phyloP scores from a whole-genome alignment of 2,113 vertebrate genomes.

The Notiomystis cincta region DNA sequence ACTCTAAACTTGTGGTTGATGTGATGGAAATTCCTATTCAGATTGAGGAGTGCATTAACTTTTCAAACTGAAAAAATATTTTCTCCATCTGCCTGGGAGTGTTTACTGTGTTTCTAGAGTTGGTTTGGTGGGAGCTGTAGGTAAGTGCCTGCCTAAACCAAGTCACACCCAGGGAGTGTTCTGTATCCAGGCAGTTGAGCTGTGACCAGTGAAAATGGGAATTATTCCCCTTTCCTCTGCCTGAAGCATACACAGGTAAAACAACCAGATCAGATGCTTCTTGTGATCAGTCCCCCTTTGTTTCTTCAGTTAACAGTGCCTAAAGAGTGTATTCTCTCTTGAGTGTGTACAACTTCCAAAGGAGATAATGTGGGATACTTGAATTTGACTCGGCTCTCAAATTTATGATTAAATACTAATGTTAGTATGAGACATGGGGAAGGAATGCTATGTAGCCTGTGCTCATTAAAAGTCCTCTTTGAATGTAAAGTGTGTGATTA shows the following conservation, averaged over 20 bases:
- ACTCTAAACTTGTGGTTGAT: background rate
- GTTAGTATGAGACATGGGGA: background rate
- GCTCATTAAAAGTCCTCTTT: background rate
- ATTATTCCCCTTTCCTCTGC: background rate
- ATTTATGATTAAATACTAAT: background rate
- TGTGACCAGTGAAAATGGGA: background rate
- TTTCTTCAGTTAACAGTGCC: background rate
- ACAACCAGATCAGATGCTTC: background rate
- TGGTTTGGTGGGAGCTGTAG: background rate
- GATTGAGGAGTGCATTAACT: background rate
- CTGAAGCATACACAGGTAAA: background rate
- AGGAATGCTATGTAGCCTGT: background rate
- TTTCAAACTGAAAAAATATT: background rate
- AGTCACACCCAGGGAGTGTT: background rate
- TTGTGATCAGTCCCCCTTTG: background rate
- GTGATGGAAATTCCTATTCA: background rate
- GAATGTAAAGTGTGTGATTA: background rate
- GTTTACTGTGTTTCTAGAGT: background rate
- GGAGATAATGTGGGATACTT: background rate
- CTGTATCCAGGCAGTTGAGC: background rate
- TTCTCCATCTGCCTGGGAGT: background rate
- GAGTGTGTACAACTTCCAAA: background rate
- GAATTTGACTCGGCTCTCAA: background rate
- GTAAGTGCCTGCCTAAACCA: background rate
- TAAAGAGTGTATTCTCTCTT: background rate